Conservation (phyloP, 92 coral and sea anemone genomes). For the Meandrina meandrites region DNA sequence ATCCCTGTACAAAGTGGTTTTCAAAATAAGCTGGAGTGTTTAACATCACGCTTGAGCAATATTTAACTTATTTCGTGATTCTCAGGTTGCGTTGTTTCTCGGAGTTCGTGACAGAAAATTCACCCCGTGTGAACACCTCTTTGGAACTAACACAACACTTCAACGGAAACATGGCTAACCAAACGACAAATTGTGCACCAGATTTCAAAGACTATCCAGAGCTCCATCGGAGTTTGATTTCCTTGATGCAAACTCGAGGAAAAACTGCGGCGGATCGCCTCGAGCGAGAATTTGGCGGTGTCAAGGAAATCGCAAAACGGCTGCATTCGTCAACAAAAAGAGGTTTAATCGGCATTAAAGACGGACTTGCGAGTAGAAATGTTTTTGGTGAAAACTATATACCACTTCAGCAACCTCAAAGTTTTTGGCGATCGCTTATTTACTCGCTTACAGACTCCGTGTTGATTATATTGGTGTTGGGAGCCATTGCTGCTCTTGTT, state of each 20-base stretch:
- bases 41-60: neutral
- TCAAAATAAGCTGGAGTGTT: neutral
- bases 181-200: conserved; percentile 27
- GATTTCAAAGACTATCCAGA: conserved; percentile 37
- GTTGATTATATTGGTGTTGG: conserved; percentile 53
- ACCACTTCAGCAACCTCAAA: conserved; percentile 53
- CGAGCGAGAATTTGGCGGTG: conserved; percentile 67
- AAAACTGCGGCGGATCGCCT: conserved; percentile 46
- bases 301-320: conserved; percentile 54
- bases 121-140: neutral
- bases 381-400: conserved; percentile 62
- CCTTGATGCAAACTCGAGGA: conserved; percentile 57
- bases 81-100: neutral
- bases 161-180: neutral
- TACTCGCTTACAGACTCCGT: conserved; percentile 67
- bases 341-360: conserved; percentile 69
- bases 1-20: neutral
- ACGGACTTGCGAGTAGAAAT: conserved; percentile 60
- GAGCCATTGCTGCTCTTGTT: conserved; percentile 61
- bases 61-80: neutral
- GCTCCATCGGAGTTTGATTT: conserved; percentile 29
- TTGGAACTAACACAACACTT: neutral
- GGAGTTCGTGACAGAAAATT: conserved; percentile 14
- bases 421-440: conserved; percentile 56
- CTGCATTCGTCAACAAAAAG: conserved; percentile 80